A percentile compares a stretch with the other conserved stretches of the same genome.
Conservation (phyloP, 2,113 vertebrate genomes). For the Noturus placidus region DNA sequence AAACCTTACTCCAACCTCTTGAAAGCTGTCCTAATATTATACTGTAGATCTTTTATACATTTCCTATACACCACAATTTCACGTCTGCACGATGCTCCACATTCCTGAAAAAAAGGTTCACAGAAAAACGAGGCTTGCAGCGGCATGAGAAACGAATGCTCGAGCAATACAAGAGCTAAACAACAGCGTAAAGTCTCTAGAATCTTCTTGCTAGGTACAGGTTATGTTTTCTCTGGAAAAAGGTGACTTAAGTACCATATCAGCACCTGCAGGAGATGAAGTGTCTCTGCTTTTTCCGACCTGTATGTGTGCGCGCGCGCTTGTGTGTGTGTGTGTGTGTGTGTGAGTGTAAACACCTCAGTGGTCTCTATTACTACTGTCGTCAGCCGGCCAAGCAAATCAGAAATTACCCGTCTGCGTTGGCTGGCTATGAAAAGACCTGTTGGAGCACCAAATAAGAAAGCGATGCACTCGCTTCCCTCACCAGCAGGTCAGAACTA, state of each 20-base stretch:
- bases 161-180: background rate
- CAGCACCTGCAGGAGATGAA: slow-evolving; percentile 22
- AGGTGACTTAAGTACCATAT: slow-evolving; percentile 22
- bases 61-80: background rate
- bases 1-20: background rate
- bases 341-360: slow-evolving; percentile 41
- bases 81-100: background rate
- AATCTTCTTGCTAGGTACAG: background rate
- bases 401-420: slow-evolving; percentile 74
- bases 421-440: slow-evolving; percentile 72
- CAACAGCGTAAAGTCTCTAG: background rate
- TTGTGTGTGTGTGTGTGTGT: slow-evolving; percentile 46
- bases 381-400: slow-evolving; percentile 75
- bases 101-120: background rate
- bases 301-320: slow-evolving; percentile 41
- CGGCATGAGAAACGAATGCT: background rate
- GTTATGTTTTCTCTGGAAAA: background rate
- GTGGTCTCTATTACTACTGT: slow-evolving; percentile 57
- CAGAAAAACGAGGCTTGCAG: background rate
- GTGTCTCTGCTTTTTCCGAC: slow-evolving; percentile 26
- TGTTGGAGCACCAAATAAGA: slow-evolving; percentile 76
- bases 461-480: slow-evolving; percentile 52
- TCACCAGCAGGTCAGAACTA: slow-evolving; percentile 72
- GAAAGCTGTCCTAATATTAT: background rate
- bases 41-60: background rate